Conservation (phyloP, 2,888 invertebrate genomes). For the Penaeus monodon region DNA sequence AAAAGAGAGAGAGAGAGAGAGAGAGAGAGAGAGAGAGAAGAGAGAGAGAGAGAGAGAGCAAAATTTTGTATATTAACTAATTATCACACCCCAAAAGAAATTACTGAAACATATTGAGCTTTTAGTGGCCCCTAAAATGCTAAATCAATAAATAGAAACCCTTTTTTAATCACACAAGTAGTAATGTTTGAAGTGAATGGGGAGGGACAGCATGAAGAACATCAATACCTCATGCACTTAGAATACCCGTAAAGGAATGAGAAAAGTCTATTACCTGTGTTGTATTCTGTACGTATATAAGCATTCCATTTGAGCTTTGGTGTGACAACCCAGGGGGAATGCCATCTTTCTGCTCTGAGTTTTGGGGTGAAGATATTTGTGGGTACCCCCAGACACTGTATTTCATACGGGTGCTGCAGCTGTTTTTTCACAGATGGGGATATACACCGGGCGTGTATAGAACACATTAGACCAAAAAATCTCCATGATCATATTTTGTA, state of each 20-base stretch:
- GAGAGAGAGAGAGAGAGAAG: background rate
- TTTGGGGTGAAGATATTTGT: conserved; percentile 60
- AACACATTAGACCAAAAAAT: background rate
- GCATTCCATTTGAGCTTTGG: conserved; percentile 54
- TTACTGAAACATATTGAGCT: too few species aligned
- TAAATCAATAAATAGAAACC: too few species aligned
- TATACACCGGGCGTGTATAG: conserved; percentile 41
- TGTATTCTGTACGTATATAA: conserved; percentile 49
- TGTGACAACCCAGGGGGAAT: conserved; percentile 48
- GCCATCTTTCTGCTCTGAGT: conserved; percentile 59
- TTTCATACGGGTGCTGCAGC: conserved; percentile 44
- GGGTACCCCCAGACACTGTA: conserved; percentile 45
- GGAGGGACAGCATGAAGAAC: background rate
- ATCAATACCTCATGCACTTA: background rate
- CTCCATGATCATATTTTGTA: background rate
- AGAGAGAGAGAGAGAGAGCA: background rate
- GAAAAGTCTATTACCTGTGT: conserved; percentile 38
- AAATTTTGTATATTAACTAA: too few species aligned
- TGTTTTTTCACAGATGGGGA: conserved; percentile 56
- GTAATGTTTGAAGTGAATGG: too few species aligned
- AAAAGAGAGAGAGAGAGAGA: background rate
- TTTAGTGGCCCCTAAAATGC: too few species aligned
- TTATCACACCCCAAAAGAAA: too few species aligned
- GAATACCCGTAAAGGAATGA: background rate
- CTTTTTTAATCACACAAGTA: too few species aligned